Base-by-base conservation (phyloP, 2,797 vertebrate genomes). In the Odontamblyopus rebecca region DNA sequence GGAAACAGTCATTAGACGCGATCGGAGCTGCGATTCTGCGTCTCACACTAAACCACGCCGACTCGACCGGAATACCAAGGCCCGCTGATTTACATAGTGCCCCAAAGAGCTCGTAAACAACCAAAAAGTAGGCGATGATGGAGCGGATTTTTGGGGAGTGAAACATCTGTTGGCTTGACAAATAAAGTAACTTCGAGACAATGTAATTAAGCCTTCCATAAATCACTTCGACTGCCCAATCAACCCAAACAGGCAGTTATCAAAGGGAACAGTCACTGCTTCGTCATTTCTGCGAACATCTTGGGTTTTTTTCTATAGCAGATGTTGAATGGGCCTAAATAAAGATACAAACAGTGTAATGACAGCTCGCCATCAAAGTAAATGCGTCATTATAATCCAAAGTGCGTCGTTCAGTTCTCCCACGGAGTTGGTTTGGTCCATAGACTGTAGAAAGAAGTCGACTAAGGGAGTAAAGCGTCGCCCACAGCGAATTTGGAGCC, bases 321-420 rank as follows among this genome's bases (percentile, higher is more conserved):
- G 81, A 88, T 76, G 82, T 73, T 79, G 81, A 86, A 83, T 80
- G 77, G 77, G 74, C 74, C 38, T 56, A 73, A 83, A 75, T 74
- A 78, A 77, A 85, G 83, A 81, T 85, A 85, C 78, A 82, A 88
- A 83, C 79, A 69, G 67, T 76, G 75, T 84, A 78, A 85, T 84
- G 90, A 85, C 88, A 90, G 88, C 80, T 84, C 73, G 77, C 79
- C 87, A 92, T 91, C 88, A 92, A 91, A 92, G 88, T 84, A 73
- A 88, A 88, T 79, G 82, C 88, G 80, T 86, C 82, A 81, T 90
- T 90, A 60, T 60, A 88, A 89, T 86, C 79, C 82, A 80, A 90
- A 82, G 87, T 85, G 78, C 85, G 82, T 74, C 74, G 71, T 80
- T 87, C 79, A 76, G 82, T 84, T 90, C 82, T 87, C 85, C 71